Percentiles rank a stretch among this genome's conserved stretches.
These are phyloP conservation scores for Brachyalestes nurse DNA, from an alignment of 2,797 vertebrate species.

Conservation along the genomic window DNA sequence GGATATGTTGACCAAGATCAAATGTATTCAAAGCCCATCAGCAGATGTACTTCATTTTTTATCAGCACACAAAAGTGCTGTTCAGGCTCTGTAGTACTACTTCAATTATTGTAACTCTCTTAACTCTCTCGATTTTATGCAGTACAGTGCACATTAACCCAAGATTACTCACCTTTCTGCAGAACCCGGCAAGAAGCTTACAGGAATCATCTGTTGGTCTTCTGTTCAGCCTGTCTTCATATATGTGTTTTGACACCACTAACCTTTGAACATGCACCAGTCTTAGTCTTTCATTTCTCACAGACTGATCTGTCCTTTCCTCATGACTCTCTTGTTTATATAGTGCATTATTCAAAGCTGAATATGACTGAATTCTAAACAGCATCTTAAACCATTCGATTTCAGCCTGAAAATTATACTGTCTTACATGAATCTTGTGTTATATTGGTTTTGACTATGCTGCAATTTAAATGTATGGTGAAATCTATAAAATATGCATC, in stretches of 20 bases:
- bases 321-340: background rate
- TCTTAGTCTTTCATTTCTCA: constrained; percentile 6
- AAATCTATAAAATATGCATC: background rate
- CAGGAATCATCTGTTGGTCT: constrained; percentile 15
- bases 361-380: background rate
- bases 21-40: background rate
- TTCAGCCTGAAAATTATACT: background rate
- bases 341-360: background rate
- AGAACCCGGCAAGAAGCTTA: constrained; percentile 7
- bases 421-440: background rate
- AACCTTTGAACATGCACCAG: constrained; percentile 24
- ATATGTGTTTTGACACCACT: constrained; percentile 9
- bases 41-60: background rate
- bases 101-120: too few relatives aligned
- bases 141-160: background rate
- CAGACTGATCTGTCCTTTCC: background rate
- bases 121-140: background rate
- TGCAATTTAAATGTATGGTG: background rate
- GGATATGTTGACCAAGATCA: background rate
- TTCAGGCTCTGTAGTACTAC: background rate
- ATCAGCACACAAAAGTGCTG: background rate
- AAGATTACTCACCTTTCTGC: background rate
- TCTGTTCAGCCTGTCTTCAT: constrained; percentile 10
- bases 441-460: background rate
- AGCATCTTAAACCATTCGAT: background rate